Evolutionary conservation across 2,888 invertebrate genomes (phyloP).

Genomic region (Netelia virgata): DNA sequence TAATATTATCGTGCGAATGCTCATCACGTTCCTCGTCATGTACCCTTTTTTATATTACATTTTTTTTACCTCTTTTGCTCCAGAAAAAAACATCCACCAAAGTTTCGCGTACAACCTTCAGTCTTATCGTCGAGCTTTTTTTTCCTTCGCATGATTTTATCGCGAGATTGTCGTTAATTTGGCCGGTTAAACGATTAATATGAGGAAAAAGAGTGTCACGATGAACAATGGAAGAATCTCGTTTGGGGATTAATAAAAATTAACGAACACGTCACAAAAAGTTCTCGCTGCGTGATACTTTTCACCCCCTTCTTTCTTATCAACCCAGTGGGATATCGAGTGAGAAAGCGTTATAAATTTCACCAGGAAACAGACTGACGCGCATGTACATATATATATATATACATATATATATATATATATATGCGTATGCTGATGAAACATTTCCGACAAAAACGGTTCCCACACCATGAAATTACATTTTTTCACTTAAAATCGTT

Average conservation of each 20-base stretch:
- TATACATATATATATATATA: neutral
- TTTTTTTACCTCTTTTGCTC: neutral
- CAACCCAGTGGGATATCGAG: conserved; percentile 17
- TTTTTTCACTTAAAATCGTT: conserved; percentile 65
- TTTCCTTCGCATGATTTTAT: neutral
- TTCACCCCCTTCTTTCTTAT: neutral
- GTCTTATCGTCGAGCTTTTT: no score
- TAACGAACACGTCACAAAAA: conserved; percentile 22
- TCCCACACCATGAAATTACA: conserved; percentile 66
- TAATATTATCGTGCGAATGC: conserved; percentile 2
- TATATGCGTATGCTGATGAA: conserved; percentile 47
- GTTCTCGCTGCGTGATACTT: neutral
- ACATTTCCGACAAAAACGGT: conserved; percentile 53
- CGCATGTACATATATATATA: no score
- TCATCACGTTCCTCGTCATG: conserved; percentile 8
- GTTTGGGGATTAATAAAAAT: neutral
- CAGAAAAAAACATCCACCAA: neutral
- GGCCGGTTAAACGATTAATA: conserved; percentile 39
- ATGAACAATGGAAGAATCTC: conserved; percentile 9
- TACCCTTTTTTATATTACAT: neutral
- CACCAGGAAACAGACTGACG: conserved; percentile 34
- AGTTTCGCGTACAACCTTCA: neutral
- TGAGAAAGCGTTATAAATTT: conserved; percentile 47
- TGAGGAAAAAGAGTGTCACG: neutral
- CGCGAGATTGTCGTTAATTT: neutral